Evolutionary conservation across 2,797 vertebrate species (phyloP).

Genomic region (Cryptoprocta ferox): DNA sequence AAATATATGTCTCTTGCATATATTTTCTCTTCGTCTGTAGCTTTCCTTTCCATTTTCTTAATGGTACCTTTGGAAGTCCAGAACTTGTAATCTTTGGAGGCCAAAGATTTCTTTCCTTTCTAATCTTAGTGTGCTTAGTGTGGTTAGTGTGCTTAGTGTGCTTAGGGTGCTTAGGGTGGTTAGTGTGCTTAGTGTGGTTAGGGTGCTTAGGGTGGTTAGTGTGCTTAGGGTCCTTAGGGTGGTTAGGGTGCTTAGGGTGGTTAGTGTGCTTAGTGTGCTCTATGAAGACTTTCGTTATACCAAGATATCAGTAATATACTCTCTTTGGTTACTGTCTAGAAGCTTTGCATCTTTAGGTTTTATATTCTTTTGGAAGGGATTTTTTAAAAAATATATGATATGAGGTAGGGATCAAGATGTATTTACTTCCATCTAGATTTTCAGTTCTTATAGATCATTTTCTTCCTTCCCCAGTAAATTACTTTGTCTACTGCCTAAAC

Average conservation of each 20-base stretch:
- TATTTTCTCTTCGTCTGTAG: neutral
- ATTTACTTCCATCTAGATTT: neutral
- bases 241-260: too few species aligned
- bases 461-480: neutral
- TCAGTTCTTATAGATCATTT: neutral
- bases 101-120: neutral
- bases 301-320: neutral
- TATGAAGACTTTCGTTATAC: neutral
- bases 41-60: constrained; percentile 3
- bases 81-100: neutral
- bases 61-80: neutral
- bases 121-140: neutral
- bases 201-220: too few species aligned
- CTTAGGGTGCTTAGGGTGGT: too few species aligned
- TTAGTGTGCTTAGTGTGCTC: neutral
- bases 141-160: too few species aligned
- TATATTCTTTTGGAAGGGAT: neutral
- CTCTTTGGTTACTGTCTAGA: neutral
- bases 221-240: too few species aligned
- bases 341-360: neutral
- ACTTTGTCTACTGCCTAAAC: neutral
- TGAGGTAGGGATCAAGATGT: neutral
- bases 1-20: neutral
- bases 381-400: neutral
- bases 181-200: too few species aligned